Percentiles rank a stretch among this genome's conserved stretches.
Conservation (phyloP, 2,888 invertebrate genomes). For the Drosophila lacicola region DNA sequence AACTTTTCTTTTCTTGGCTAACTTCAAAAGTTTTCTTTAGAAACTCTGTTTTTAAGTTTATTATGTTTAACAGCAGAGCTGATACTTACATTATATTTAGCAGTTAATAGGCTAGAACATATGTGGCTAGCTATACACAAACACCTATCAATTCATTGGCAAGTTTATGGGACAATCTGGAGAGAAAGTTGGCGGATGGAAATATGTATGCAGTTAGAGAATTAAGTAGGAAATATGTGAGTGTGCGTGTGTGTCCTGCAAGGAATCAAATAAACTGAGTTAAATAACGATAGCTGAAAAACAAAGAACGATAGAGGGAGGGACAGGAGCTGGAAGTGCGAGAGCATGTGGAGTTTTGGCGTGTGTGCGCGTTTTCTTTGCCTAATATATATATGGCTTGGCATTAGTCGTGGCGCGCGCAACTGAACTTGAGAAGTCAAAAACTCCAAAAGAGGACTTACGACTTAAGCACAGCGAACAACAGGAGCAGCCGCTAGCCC, state of each 20-base stretch:
- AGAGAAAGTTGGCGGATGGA: conserved; percentile 46
- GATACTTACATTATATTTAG: conserved; percentile 26
- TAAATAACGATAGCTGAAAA: conserved; percentile 27
- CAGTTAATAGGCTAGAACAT: conserved; percentile 37
- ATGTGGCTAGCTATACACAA: conserved; percentile 27
- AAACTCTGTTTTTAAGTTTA: conserved; percentile 18
- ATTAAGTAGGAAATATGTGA: conserved; percentile 46
- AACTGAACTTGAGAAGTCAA: conserved; percentile 80
- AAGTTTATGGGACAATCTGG: conserved; percentile 61
- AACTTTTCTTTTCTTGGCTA: background rate
- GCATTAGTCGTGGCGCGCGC: conserved; percentile 64
- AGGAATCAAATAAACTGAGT: conserved; percentile 66
- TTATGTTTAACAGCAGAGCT: conserved; percentile 2
- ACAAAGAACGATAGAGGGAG: conserved; percentile 1
- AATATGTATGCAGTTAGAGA: conserved; percentile 51
- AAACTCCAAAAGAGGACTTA: conserved; percentile 79
- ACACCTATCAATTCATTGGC: conserved; percentile 78
- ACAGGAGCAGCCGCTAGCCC: background rate
- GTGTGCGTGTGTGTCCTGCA: conserved; percentile 38
- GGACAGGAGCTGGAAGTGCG: background rate
- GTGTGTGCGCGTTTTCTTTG: conserved; percentile 42
- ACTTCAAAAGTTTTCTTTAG: conserved; percentile 1
- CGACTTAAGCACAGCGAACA: conserved; percentile 55
- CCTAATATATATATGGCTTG: conserved; percentile 74
- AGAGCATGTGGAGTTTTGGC: conserved; percentile 21